These are phyloP conservation scores for Sterrhoptilus dennistouni DNA, from an alignment of 2,113 vertebrate genomes.

Conservation along the genomic window DNA sequence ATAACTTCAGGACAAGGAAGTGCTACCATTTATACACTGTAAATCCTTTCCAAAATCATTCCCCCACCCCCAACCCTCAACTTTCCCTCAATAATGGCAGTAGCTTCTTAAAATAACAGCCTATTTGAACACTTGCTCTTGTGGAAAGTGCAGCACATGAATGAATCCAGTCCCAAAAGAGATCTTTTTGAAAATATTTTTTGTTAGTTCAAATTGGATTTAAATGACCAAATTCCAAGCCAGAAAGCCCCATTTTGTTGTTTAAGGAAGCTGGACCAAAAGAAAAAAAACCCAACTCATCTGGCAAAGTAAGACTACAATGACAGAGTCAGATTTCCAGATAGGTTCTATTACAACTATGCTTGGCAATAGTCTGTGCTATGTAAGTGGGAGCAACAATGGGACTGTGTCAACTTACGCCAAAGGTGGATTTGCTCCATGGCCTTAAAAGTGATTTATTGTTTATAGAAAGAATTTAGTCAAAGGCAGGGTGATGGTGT, in stretches of 20 bases:
- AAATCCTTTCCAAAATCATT: neutral
- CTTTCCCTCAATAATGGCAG: neutral
- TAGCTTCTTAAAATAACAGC: slow-evolving; percentile 2
- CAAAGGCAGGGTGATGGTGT: neutral
- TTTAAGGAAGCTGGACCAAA: slow-evolving; percentile 4
- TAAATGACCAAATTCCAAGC: slow-evolving; percentile 11
- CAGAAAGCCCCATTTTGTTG: neutral
- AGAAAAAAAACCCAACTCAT: neutral
- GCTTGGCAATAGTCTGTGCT: slow-evolving; percentile 4
- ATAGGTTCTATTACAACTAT: slow-evolving; percentile 20
- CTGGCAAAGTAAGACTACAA: slow-evolving; percentile 24
- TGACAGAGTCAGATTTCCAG: slow-evolving; percentile 40
- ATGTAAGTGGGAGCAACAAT: slow-evolving; percentile 4
- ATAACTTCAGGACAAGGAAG: slow-evolving; percentile 11
- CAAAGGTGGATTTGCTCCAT: slow-evolving; percentile 39
- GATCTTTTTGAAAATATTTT: neutral
- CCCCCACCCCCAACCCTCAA: fast-evolving
- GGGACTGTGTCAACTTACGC: neutral
- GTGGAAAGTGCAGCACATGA: neutral
- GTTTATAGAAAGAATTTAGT: neutral
- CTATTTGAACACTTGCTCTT: neutral
- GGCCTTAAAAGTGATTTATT: slow-evolving; percentile 24
- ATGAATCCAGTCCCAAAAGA: neutral
- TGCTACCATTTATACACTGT: neutral
- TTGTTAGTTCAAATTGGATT: slow-evolving; percentile 6